phyloP scores from a whole-genome alignment of 2,113 vertebrate genomes.

The Callocephalon fimbriatum region DNA sequence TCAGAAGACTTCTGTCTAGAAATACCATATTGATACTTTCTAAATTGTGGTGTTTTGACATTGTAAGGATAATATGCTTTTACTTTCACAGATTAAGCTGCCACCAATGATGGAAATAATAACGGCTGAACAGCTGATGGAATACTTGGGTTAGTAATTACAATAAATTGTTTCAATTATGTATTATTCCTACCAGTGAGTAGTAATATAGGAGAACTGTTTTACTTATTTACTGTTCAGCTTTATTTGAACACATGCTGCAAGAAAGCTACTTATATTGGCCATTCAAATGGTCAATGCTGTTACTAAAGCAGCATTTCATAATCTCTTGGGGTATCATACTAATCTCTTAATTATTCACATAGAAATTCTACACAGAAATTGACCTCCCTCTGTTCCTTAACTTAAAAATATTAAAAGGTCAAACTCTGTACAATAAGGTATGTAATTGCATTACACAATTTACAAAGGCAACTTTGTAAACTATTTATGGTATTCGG shows the following conservation, averaged over 20 bases:
- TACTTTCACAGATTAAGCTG: slow-evolving; percentile 90
- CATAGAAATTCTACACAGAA: background rate
- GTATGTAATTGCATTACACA: background rate
- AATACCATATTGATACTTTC: background rate
- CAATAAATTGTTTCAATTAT: background rate
- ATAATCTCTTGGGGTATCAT: background rate
- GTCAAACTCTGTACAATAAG: background rate
- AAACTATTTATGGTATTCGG: background rate
- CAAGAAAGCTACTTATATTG: background rate
- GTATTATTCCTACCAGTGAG: background rate
- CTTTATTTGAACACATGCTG: background rate
- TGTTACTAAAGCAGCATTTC: background rate
- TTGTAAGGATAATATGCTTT: slow-evolving; percentile 17
- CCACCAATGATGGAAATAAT: slow-evolving; percentile 99
- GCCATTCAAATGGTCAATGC: background rate
- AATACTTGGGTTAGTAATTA: slow-evolving; percentile 92
- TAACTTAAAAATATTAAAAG: background rate
- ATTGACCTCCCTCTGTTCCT: background rate
- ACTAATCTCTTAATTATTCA: background rate
- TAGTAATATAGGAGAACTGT: background rate
- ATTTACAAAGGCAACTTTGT: background rate
- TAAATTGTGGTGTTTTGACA: background rate
- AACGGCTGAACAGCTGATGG: slow-evolving; percentile 98
- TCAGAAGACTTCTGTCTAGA: background rate
- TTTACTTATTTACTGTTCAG: background rate